Evolutionary conservation across 2,113 vertebrate genomes (phyloP).

Genomic region (Poeciliopsis retropinna): DNA sequence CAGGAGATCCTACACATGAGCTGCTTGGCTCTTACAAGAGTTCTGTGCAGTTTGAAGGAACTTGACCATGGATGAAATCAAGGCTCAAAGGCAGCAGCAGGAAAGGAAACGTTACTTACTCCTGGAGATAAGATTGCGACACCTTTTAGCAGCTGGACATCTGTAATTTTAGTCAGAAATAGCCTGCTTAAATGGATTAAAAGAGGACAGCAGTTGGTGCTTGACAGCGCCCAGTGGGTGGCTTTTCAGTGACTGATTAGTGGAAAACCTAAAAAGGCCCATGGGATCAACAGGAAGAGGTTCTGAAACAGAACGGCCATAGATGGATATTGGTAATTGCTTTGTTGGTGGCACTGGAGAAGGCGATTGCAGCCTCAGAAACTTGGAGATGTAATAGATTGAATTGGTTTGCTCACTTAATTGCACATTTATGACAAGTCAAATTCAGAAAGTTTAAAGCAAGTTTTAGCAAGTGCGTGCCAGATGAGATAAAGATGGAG

Average conservation of each 20-base stretch:
- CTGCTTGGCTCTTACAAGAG: slow-evolving; percentile 39
- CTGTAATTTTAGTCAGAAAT: slow-evolving; percentile 43
- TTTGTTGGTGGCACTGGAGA: slow-evolving; percentile 13
- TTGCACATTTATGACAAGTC: slow-evolving; percentile 12
- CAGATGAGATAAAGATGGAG: slow-evolving; percentile 68
- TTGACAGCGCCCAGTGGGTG: slow-evolving; percentile 37
- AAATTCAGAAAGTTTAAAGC: slow-evolving; percentile 61
- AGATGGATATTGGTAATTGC: slow-evolving; percentile 10
- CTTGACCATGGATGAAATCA: slow-evolving; percentile 30
- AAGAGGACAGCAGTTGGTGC: slow-evolving; percentile 48
- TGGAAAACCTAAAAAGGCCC: slow-evolving; percentile 11
- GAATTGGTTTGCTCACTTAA: slow-evolving; percentile 22
- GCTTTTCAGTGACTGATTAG: slow-evolving; percentile 38
- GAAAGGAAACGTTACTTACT: slow-evolving; percentile 18
- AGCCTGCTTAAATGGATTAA: slow-evolving; percentile 52
- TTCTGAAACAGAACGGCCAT: not conserved
- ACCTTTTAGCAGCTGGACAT: slow-evolving; percentile 35
- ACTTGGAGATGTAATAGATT: slow-evolving; percentile 32
- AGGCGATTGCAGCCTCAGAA: slow-evolving; percentile 17
- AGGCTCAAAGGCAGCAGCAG: slow-evolving; percentile 14
- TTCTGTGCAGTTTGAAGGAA: slow-evolving; percentile 43
- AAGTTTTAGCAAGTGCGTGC: slow-evolving; percentile 33
- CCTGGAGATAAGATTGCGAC: slow-evolving; percentile 33
- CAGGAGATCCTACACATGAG: slow-evolving; percentile 71
- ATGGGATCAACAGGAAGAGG: slow-evolving; percentile 17